Evolutionary conservation across 1,140 invertebrate genomes (phyloP).

Genomic region (Pteromalus puparum): DNA sequence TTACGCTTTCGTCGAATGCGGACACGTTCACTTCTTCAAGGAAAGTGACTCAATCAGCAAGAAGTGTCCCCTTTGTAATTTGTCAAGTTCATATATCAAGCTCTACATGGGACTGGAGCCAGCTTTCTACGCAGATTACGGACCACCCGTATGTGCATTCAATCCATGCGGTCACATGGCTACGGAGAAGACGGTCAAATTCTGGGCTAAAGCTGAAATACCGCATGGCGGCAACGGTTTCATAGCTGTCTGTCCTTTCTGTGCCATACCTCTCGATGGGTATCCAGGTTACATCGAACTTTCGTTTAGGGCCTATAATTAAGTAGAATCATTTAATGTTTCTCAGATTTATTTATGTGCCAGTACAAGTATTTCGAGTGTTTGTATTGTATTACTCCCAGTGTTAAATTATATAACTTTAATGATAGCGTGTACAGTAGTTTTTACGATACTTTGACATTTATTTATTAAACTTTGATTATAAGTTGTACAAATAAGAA

Average conservation of each 20-base stretch:
- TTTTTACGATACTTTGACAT: no score
- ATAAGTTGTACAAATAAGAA: no score
- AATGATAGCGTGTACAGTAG: no score
- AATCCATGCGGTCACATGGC: conserved; percentile 99
- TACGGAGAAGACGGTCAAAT: conserved; percentile 96
- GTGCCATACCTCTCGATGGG: conserved; percentile 92
- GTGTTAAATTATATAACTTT: conserved; percentile 61
- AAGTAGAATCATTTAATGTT: background rate
- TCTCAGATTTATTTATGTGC: background rate
- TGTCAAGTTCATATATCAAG: conserved; percentile 88
- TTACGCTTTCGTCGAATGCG: conserved; percentile 98
- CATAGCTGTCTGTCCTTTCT: conserved; percentile 98
- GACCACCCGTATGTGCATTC: conserved; percentile 93
- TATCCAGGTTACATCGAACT: conserved; percentile 88
- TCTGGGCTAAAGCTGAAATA: conserved; percentile 95
- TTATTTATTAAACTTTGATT: no score
- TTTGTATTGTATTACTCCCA: conserved; percentile 90
- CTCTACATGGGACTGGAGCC: conserved; percentile 97
- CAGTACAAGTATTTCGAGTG: no score
- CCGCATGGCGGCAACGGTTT: conserved; percentile 99
- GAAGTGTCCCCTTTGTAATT: conserved; percentile 96
- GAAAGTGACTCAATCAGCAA: conserved; percentile 90
- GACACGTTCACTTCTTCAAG: conserved; percentile 96
- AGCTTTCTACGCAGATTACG: conserved; percentile 95
- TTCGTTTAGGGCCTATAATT: background rate